A percentile compares a stretch with the other conserved stretches of the same genome.
phyloP scores from a whole-genome alignment of 2,888 invertebrate genomes.

The Cheilosia grossa region DNA sequence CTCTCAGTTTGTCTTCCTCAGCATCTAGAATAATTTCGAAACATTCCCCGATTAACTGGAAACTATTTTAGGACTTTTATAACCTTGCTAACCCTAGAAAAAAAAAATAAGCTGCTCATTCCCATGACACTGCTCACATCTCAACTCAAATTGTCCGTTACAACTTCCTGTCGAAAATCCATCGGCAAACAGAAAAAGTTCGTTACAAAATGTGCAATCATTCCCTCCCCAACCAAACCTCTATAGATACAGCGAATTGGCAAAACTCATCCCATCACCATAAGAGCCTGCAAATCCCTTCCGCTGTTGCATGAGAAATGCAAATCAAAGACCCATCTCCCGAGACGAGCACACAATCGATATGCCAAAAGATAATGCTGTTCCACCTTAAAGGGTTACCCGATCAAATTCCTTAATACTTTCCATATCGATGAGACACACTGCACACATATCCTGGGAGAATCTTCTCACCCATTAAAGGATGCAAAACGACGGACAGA shows the following conservation, averaged over 20 bases:
- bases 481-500: conserved; percentile 62
- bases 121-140: neutral
- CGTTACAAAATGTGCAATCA: conserved; percentile 70
- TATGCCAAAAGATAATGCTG: conserved; percentile 25
- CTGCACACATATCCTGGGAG: conserved; percentile 51
- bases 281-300: conserved; percentile 60
- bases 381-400: conserved; percentile 66
- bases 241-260: conserved; percentile 36
- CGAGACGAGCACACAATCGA: conserved; percentile 29
- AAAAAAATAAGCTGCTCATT: neutral
- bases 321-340: conserved; percentile 54
- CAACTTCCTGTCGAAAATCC: conserved; percentile 13
- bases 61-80: too few relatives aligned
- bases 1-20: too few relatives aligned
- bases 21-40: too few relatives aligned
- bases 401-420: conserved; percentile 58
- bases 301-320: conserved; percentile 70
- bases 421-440: conserved; percentile 65
- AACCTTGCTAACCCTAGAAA: too few relatives aligned
- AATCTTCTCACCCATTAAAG: conserved; percentile 71
- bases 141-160: conserved; percentile 44
- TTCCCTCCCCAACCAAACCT: conserved; percentile 28
- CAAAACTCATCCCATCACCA: conserved; percentile 51
- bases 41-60: too few relatives aligned
- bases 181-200: conserved; percentile 34